Percentiles rank a stretch among this genome's conserved stretches.
Evolutionary conservation across 2,113 vertebrate genomes (phyloP).

Genomic region (Pungitius pungitius): DNA sequence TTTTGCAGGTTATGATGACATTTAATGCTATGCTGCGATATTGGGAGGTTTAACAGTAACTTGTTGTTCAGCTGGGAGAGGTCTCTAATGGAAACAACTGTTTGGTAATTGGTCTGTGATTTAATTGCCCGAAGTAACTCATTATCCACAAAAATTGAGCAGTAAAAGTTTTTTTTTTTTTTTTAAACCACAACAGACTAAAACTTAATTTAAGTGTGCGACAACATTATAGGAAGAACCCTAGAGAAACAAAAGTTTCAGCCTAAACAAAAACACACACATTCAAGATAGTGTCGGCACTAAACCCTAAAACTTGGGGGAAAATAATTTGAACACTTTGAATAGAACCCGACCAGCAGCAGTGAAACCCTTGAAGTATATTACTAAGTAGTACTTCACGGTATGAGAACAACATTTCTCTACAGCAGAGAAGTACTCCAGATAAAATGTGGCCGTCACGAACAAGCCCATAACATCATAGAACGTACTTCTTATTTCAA

Average conservation of each 20-base stretch:
- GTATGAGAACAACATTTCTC: slow-evolving; percentile 16
- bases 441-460: not conserved
- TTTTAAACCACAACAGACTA: too few relatives aligned
- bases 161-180: too few relatives aligned
- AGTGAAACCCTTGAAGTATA: slow-evolving; percentile 31
- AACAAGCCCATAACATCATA: not conserved
- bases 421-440: not conserved
- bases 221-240: too few relatives aligned
- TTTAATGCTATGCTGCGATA: not conserved
- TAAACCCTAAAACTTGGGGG: not conserved
- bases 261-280: not conserved
- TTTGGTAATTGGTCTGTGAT: not conserved
- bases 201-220: too few relatives aligned
- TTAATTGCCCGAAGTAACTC: too few relatives aligned
- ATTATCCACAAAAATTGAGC: too few relatives aligned
- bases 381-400: slow-evolving; percentile 14
- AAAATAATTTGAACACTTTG: too few relatives aligned
- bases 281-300: not conserved
- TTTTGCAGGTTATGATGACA: not conserved
- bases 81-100: not conserved
- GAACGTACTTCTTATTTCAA: not conserved
- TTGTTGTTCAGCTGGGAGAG: not conserved
- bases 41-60: not conserved
- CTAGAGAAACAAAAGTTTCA: too few relatives aligned
- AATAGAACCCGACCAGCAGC: slow-evolving; percentile 14